phyloP scores from a whole-genome alignment of 2,797 vertebrate species.

The Peromyscus melanophrys region DNA sequence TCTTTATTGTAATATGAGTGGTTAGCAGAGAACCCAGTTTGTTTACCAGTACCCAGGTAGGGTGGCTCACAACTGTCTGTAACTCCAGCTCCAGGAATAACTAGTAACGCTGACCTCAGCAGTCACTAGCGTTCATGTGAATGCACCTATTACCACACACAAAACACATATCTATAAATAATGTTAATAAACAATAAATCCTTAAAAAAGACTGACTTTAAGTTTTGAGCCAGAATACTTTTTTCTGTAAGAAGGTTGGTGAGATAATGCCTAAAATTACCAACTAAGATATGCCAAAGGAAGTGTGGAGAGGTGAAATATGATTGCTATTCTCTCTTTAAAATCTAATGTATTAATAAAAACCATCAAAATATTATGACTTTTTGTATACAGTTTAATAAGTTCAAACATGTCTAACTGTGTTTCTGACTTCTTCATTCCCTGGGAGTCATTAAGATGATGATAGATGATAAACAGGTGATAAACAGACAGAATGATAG shows the following conservation, averaged over 20 bases:
- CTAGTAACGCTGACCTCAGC: background rate
- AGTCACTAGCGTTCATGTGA: too few species aligned
- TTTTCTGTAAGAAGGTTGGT: background rate
- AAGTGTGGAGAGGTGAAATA: background rate
- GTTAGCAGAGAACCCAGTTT: background rate
- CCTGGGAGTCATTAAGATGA: background rate
- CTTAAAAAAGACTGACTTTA: background rate
- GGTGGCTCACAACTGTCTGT: background rate
- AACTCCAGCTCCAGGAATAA: background rate
- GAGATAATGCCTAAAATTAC: constrained; percentile 38
- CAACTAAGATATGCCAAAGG: background rate
- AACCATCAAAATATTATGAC: background rate
- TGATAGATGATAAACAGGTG: background rate
- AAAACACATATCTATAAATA: background rate
- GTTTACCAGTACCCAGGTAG: background rate
- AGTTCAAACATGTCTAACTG: background rate
- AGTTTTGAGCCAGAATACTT: background rate
- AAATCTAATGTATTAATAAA: constrained; percentile 15
- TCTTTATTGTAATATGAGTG: background rate
- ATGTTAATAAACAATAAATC: background rate
- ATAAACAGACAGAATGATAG: background rate
- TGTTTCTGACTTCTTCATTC: background rate
- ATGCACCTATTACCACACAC: background rate
- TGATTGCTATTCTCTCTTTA: background rate
- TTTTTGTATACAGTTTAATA: background rate